phyloP scores from a whole-genome alignment of 2,888 invertebrate species.

The Kuschelorhynchus macadamiae region DNA sequence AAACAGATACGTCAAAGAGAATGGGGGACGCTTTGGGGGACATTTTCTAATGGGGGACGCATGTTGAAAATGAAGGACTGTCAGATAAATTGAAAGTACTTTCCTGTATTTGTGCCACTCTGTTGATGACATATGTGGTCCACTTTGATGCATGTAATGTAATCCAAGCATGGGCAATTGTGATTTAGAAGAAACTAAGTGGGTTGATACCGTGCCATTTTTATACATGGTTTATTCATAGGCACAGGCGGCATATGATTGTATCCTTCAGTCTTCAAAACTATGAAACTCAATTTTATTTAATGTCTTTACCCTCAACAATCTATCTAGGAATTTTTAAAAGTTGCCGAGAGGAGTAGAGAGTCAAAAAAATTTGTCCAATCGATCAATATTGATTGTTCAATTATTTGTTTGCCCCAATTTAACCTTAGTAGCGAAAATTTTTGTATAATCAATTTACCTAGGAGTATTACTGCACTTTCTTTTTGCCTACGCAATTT shows the following conservation, averaged over 20 bases:
- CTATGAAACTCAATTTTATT: constrained; percentile 40
- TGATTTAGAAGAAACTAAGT: constrained; percentile 4
- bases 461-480: constrained; percentile 38
- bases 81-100: constrained; percentile 18
- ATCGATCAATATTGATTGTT: constrained; percentile 12
- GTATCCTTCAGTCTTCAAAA: constrained; percentile 17
- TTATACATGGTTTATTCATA: constrained; percentile 29
- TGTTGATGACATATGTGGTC: neutral
- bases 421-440: constrained; percentile 36
- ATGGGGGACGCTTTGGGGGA: too few relatives aligned
- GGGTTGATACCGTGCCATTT: constrained; percentile 14
- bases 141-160: constrained; percentile 5
- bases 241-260: constrained; percentile 34
- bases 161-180: constrained; percentile 7
- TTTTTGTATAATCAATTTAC: constrained; percentile 47
- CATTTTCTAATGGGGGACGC: too few relatives aligned
- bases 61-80: too few relatives aligned
- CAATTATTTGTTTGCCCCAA: constrained; percentile 39
- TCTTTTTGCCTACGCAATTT: too few relatives aligned
- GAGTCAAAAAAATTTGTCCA: constrained; percentile 20
- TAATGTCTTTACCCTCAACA: neutral
- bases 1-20: too few relatives aligned
- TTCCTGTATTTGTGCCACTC: constrained; percentile 24
- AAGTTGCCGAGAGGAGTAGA: neutral
- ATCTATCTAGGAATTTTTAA: constrained; percentile 29